Evolutionary conservation across 2,888 invertebrate species (phyloP).

Genomic region (Galeopsomyia nigrocyanea): DNA sequence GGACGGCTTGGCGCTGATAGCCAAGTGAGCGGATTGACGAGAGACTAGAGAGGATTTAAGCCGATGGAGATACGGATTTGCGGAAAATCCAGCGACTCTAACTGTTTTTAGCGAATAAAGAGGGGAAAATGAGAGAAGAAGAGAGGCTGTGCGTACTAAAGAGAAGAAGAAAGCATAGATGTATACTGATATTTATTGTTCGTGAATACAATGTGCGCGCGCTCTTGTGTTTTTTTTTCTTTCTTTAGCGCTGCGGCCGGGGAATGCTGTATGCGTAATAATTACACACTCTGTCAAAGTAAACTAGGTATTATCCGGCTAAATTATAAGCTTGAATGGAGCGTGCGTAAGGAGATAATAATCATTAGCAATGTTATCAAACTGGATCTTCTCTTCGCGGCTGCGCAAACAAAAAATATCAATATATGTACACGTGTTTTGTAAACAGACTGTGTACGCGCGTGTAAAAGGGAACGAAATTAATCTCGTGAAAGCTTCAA

Average conservation of each 20-base stretch:
- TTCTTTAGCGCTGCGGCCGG: neutral
- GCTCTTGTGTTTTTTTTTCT: no score
- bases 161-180: conserved; percentile 23
- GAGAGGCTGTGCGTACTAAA: conserved; percentile 32
- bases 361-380: conserved; percentile 2
- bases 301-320: neutral
- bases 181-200: conserved; percentile 27
- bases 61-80: conserved; percentile 17
- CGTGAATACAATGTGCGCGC: conserved; percentile 4
- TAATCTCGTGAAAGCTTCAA: no score
- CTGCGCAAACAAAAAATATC: no score
- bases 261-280: conserved; percentile 3
- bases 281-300: conserved; percentile 10
- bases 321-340: conserved; percentile 20
- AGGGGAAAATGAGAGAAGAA: no score
- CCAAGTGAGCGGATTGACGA: conserved; percentile 31
- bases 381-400: no score
- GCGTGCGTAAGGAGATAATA: no score
- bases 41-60: conserved; percentile 7
- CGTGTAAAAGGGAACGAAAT: no score
- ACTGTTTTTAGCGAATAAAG: no score
- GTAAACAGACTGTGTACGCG: conserved; percentile 3
- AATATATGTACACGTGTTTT: no score
- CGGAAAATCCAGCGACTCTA: conserved; percentile 13
- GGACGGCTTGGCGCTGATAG: conserved; percentile 34